Evolutionary conservation across 2,888 invertebrate genomes (phyloP), one percentile per base, ranked within the genome.

Genomic region (Bhutanitis thaidina): DNA sequence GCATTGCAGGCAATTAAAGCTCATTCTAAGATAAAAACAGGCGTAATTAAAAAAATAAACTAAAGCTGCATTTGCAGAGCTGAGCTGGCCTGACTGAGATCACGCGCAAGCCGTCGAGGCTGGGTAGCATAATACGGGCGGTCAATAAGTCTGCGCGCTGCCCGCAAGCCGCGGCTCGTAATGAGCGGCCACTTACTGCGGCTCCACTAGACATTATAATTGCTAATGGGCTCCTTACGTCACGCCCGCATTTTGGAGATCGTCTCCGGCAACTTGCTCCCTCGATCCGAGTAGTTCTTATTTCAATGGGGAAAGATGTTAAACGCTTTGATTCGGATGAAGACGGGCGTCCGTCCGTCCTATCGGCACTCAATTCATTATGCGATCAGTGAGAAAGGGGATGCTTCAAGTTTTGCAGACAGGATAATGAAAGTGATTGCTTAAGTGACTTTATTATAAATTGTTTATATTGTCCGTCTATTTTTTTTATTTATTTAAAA

Each of bases 151-250:
- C 36, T 44, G 14, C 43, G 35, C 8, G 34, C 32, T 43, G 32
- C 30, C 44, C 44, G 36, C 25, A 27, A 29, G 44, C 44, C 27
- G 14, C 12, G 36, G 10, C 36, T 20, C 54, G 61, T 80, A 82
- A 83, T 82, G 80, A 83, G 80, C 80, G 67, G 82, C 69, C 77
- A 83, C 83, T 83, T 71, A 71, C 56, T 43, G 53, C 50, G 66
- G 66, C 69, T 73, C n/a, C 77, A 72, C 62, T 69, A 66, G 60
- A 71, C 66, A 83, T 84, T 85, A 83, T 81, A 85, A 85, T 84
- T 84, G 83, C 80, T 84, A 83, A 84, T 85, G 79, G 70, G 61
- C 63, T 65, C 49, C 50, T 57, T 55, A 29, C 36, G 27, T 15
- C 65, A 69, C 74, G 70, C 72, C 71, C 66, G 71, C 71, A 75